These are phyloP conservation scores for Bombus waltoni DNA, from an alignment of 1,140 invertebrate species.

Conservation along the genomic window DNA sequence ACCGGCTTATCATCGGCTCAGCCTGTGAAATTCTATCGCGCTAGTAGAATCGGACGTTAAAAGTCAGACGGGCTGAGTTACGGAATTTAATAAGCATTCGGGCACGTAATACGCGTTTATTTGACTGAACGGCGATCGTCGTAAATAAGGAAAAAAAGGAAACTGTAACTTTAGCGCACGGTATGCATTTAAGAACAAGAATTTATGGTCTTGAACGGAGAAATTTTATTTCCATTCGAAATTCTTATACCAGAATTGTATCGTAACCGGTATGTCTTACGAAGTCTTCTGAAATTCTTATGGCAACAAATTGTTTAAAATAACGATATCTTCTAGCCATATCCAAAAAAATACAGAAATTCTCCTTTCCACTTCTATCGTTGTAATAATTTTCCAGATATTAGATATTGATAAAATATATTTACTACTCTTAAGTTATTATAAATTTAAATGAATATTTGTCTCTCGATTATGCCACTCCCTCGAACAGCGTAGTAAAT, in stretches of 20 bases:
- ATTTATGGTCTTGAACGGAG: neutral
- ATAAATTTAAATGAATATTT: neutral
- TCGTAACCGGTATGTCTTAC: neutral
- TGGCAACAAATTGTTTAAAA: neutral
- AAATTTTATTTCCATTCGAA: neutral
- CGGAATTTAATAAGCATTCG: conserved; percentile 45
- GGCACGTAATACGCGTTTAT: conserved; percentile 11
- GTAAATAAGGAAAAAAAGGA: conserved; percentile 21
- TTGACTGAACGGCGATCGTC: conserved; percentile 16
- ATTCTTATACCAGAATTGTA: neutral
- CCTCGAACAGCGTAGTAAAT: neutral
- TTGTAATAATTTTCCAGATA: neutral
- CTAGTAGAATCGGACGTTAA: conserved; percentile 22
- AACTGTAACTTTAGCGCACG: neutral
- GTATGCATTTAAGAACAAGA: neutral
- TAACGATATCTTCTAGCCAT: no score
- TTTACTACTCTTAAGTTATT: no score
- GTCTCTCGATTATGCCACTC: neutral
- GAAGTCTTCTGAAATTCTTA: neutral
- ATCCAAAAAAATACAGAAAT: no score
- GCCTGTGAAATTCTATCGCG: neutral
- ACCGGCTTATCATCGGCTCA: neutral
- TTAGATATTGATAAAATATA: neutral
- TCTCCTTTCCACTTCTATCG: no score
- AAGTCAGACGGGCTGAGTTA: conserved; percentile 30